Percentiles rank a stretch among this genome's conserved stretches.
Conservation (phyloP, 2,113 vertebrate genomes). For the Psephotus haematonotus region DNA sequence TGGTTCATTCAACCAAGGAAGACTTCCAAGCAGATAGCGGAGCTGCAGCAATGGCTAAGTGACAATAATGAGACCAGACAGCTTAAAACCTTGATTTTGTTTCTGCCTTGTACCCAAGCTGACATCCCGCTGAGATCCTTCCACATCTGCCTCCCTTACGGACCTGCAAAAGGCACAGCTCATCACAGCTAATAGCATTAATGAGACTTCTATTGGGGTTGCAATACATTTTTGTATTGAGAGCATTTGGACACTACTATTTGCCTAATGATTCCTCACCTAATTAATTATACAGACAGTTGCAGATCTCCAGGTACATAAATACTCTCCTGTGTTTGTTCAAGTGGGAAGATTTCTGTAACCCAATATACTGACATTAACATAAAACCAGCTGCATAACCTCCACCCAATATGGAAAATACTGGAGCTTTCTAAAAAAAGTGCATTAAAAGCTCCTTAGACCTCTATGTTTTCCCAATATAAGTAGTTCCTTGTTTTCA, state of each 20-base stretch:
- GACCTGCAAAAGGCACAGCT: neutral
- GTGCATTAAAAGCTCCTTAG: neutral
- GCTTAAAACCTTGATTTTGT: constrained; percentile 44
- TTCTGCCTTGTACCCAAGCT: constrained; percentile 27
- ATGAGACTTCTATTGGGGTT: constrained; percentile 41
- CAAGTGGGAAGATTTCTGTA: constrained; percentile 41
- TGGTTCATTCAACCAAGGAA: neutral
- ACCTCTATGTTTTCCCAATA: neutral
- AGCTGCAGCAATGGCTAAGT: neutral
- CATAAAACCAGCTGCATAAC: neutral
- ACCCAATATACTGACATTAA: constrained; percentile 19
- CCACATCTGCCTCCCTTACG: neutral
- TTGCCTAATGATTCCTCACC: constrained; percentile 53
- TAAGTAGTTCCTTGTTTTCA: neutral
- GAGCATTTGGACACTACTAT: constrained; percentile 32
- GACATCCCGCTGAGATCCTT: constrained; percentile 22
- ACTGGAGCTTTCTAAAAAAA: neutral
- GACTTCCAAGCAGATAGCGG: neutral
- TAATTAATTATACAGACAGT: constrained; percentile 57
- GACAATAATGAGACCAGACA: constrained; percentile 6
- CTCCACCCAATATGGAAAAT: neutral
- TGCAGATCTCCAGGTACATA: constrained; percentile 31
- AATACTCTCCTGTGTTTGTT: constrained; percentile 51
- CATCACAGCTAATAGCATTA: constrained; percentile 22
- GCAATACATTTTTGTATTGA: constrained; percentile 19